These are phyloP conservation scores for Cryptocephalus primarius DNA, from an alignment of 2,888 invertebrate species.

Conservation along the genomic window DNA sequence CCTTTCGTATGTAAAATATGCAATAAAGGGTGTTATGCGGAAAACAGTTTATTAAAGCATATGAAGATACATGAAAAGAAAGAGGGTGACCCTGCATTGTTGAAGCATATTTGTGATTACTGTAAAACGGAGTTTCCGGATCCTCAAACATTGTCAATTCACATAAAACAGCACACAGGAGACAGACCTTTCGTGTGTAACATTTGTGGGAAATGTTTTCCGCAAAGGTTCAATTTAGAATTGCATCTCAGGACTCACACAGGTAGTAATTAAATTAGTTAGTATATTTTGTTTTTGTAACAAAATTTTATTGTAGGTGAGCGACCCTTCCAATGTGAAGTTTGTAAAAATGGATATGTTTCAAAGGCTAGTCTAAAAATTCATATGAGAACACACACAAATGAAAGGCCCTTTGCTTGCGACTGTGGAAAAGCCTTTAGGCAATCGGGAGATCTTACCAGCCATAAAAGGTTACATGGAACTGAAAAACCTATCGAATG, in stretches of 20 bases:
- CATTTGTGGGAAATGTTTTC: slow-evolving; percentile 37
- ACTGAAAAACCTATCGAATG: slow-evolving; percentile 39
- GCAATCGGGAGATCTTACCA: slow-evolving; percentile 37
- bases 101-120: slow-evolving; percentile 39
- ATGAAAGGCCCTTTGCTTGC: slow-evolving; percentile 38
- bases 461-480: slow-evolving; percentile 37
- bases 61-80: slow-evolving; percentile 39
- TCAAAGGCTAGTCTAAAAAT: slow-evolving; percentile 39
- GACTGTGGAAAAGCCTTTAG: slow-evolving; percentile 39
- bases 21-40: slow-evolving; percentile 36
- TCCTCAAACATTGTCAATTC: slow-evolving; percentile 30
- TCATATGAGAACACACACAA: slow-evolving; percentile 39
- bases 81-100: slow-evolving; percentile 35
- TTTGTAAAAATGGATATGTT: slow-evolving; percentile 38
- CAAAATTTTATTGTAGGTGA: slow-evolving; percentile 27
- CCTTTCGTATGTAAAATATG: slow-evolving; percentile 38
- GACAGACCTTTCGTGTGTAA: slow-evolving; percentile 37
- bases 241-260: slow-evolving; percentile 37
- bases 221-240: slow-evolving; percentile 37
- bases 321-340: slow-evolving; percentile 36
- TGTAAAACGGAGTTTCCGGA: slow-evolving; percentile 37
- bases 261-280: slow-evolving; percentile 18
- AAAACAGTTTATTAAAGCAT: slow-evolving; percentile 37
- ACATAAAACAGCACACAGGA: slow-evolving; percentile 38
- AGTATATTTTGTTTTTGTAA: neutral